Conservation (phyloP, 2,113 vertebrate species). For the Myrmecophaga tridactyla region DNA sequence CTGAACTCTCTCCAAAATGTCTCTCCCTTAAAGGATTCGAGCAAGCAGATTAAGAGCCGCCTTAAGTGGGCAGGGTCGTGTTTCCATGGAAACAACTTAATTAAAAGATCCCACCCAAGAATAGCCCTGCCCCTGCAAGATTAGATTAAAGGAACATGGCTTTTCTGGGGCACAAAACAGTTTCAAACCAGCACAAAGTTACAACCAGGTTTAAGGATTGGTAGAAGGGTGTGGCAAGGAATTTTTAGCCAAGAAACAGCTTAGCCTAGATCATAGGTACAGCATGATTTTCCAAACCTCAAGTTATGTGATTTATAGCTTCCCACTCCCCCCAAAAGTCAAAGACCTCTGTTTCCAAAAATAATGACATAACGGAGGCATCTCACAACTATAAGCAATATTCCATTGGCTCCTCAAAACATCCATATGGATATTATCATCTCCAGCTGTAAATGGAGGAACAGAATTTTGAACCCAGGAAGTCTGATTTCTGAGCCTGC, state of each 20-base stretch:
- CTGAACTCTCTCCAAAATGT: no score
- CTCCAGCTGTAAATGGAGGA: background rate
- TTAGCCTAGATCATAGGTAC: background rate
- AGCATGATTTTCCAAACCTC: conserved; percentile 34
- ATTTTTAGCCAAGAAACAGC: conserved; percentile 4
- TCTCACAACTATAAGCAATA: background rate
- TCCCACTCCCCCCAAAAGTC: background rate
- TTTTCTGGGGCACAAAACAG: no score
- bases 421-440: background rate
- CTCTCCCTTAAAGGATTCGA: no score
- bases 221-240: background rate
- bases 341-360: conserved; percentile 35
- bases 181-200: no score
- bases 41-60: no score
- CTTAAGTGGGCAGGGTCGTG: no score
- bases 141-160: no score
- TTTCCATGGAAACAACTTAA: no score
- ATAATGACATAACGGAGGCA: background rate
- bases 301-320: background rate
- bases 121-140: no score
- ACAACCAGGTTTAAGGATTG: background rate
- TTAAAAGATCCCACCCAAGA: no score
- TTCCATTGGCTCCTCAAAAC: background rate
- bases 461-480: background rate
- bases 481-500: background rate